These are phyloP conservation scores for Drosophila mayaguana DNA, from an alignment of 2,888 invertebrate species.

Conservation along the genomic window DNA sequence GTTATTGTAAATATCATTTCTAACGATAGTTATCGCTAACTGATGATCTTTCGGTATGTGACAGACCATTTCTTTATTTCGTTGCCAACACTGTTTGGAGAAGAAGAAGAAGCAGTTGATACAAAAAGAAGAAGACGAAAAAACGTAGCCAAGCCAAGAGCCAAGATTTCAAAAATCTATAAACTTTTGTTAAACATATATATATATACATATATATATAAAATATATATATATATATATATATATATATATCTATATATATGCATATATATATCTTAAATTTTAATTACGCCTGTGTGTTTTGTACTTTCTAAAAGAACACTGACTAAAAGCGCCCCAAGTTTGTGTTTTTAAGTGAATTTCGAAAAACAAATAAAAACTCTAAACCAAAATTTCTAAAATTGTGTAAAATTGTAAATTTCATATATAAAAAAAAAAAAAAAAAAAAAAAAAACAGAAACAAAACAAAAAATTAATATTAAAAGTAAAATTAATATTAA, in stretches of 20 bases:
- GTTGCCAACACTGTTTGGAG: constrained; percentile 68
- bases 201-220: constrained; percentile 37
- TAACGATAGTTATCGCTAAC: constrained; percentile 31
- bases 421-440: constrained; percentile 30
- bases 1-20: constrained; percentile 64
- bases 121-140: constrained; percentile 14
- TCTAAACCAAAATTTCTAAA: constrained; percentile 71
- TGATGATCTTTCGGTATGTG: constrained; percentile 12
- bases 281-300: constrained; percentile 67
- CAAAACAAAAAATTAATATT: constrained; percentile 11
- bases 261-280: constrained; percentile 50
- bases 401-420: constrained; percentile 74
- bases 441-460: constrained; percentile 5
- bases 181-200: constrained; percentile 74
- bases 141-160: constrained; percentile 69
- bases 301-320: constrained; percentile 77
- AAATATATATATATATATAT: constrained; percentile 2
- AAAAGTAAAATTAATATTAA: constrained; percentile 23
- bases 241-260: constrained; percentile 34
- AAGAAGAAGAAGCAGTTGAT: constrained; percentile 6
- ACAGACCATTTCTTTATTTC: constrained; percentile 45
- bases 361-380: constrained; percentile 45
- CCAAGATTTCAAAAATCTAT: constrained; percentile 80
- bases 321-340: constrained; percentile 40
- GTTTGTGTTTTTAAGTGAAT: constrained; percentile 54